These are phyloP conservation scores for Eupithecia tripunctaria DNA, from an alignment of 2,888 invertebrate genomes.

Conservation along the genomic window DNA sequence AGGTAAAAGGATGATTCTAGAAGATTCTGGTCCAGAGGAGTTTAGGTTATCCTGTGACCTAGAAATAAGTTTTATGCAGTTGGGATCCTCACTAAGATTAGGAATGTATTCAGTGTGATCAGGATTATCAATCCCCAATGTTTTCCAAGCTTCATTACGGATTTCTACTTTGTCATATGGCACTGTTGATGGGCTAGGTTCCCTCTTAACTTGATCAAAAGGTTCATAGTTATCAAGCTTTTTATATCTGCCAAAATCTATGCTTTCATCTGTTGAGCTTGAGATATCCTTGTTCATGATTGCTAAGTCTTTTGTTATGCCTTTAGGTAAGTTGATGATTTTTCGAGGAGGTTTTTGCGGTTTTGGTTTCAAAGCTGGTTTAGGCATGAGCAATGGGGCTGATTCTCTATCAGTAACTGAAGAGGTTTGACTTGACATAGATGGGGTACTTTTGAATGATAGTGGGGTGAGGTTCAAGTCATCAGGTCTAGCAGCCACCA, in stretches of 20 bases:
- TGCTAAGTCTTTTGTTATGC: conserved; percentile 64
- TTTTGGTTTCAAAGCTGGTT: conserved; percentile 86
- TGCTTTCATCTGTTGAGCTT: conserved; percentile 74
- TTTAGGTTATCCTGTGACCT: conserved; percentile 81
- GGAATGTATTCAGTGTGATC: conserved; percentile 87
- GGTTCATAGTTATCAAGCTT: conserved; percentile 82
- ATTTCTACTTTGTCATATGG: conserved; percentile 91
- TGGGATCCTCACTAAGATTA: conserved; percentile 76
- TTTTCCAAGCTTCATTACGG: conserved; percentile 92
- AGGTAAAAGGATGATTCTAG: conserved; percentile 83
- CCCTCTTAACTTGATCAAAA: conserved; percentile 78
- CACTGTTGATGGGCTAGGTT: conserved; percentile 71
- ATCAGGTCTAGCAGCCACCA: conserved; percentile 86
- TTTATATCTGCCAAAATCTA: conserved; percentile 81
- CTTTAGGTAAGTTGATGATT: conserved; percentile 77
- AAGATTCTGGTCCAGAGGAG: conserved; percentile 75
- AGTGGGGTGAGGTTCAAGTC: conserved; percentile 77
- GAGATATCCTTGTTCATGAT: conserved; percentile 63
- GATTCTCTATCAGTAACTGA: conserved; percentile 72
- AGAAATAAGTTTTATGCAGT: conserved; percentile 79
- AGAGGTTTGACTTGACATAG: conserved; percentile 72
- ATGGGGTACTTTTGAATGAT: conserved; percentile 72
- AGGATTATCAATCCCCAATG: conserved; percentile 89
- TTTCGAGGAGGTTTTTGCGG: conserved; percentile 87
- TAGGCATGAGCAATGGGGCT: conserved; percentile 78